Evolutionary conservation across 2,797 vertebrate genomes (phyloP).

Genomic region (Phrynocephalus vlangalii): DNA sequence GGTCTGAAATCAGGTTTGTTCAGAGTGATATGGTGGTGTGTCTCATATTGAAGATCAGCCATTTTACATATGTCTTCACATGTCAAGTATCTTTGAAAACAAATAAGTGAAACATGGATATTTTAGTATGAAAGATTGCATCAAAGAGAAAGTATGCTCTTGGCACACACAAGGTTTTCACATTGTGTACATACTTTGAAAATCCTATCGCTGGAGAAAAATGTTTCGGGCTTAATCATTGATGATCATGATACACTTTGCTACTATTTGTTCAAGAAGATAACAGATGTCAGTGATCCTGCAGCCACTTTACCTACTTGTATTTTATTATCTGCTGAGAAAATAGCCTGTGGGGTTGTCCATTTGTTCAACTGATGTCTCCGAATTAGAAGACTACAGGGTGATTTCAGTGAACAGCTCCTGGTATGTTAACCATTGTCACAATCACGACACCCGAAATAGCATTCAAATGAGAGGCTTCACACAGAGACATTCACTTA

Average conservation of each 20-base stretch:
- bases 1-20: no score
- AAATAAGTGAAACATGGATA: constrained; percentile 5
- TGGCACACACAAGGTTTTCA: background rate
- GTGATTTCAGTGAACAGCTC: background rate
- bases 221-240: constrained; percentile 7
- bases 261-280: background rate
- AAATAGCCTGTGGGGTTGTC: background rate
- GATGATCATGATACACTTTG: constrained; percentile 8
- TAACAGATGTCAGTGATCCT: background rate
- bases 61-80: background rate
- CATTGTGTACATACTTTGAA: background rate
- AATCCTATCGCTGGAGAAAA: background rate
- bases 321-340: background rate
- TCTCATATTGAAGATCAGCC: background rate
- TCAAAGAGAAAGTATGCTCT: background rate
- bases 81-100: background rate
- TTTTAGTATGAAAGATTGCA: background rate
- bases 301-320: background rate
- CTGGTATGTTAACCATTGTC: background rate
- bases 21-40: no score
- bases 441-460: background rate
- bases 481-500: background rate
- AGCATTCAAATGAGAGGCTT: background rate
- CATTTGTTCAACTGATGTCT: background rate
- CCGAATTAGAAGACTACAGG: background rate